Percentiles rank a stretch among this genome's conserved stretches.
phyloP scores from a whole-genome alignment of 2,888 invertebrate genomes.

The Thymelicus lineola region DNA sequence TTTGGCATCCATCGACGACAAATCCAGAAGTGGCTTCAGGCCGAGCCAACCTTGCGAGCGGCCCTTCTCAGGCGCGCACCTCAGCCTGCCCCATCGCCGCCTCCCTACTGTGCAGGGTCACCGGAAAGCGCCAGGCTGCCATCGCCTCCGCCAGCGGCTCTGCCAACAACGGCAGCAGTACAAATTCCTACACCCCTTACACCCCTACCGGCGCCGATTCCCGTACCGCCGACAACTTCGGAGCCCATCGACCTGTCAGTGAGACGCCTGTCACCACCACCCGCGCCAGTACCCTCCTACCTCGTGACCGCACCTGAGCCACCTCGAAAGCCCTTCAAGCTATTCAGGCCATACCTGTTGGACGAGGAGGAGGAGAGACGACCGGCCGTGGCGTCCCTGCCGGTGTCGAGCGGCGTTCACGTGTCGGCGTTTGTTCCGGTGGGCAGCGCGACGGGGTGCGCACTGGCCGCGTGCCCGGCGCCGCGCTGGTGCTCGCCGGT shows the following conservation, averaged over 20 bases:
- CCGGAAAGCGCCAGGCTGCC: conserved; percentile 77
- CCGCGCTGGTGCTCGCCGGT: conserved; percentile 89
- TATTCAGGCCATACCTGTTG: conserved; percentile 91
- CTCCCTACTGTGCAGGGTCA: conserved; percentile 74
- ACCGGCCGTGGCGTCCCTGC: conserved; percentile 68
- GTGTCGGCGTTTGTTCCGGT: conserved; percentile 80
- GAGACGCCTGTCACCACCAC: conserved; percentile 52
- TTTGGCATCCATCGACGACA: conserved; percentile 95
- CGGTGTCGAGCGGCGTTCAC: conserved; percentile 67
- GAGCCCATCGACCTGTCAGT: conserved; percentile 75
- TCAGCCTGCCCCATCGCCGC: conserved; percentile 79
- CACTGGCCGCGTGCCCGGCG: conserved; percentile 66
- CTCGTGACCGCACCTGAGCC: conserved; percentile 61
- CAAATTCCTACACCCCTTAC: conserved; percentile 53
- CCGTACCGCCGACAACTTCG: conserved; percentile 57
- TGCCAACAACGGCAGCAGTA: conserved; percentile 60
- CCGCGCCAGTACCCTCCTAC: conserved; percentile 57
- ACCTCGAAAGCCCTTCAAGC: conserved; percentile 87
- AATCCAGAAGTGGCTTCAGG: conserved; percentile 96
- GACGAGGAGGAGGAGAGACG: conserved; percentile 75
- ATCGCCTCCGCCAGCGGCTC: conserved; percentile 69
- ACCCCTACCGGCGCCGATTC: conserved; percentile 50
- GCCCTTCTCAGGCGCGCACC: conserved; percentile 85
- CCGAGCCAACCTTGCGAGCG: conserved; percentile 91
- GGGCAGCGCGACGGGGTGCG: conserved; percentile 74